Conservation (phyloP, 2,113 vertebrate species). For the Dicerorhinus sumatrensis region DNA sequence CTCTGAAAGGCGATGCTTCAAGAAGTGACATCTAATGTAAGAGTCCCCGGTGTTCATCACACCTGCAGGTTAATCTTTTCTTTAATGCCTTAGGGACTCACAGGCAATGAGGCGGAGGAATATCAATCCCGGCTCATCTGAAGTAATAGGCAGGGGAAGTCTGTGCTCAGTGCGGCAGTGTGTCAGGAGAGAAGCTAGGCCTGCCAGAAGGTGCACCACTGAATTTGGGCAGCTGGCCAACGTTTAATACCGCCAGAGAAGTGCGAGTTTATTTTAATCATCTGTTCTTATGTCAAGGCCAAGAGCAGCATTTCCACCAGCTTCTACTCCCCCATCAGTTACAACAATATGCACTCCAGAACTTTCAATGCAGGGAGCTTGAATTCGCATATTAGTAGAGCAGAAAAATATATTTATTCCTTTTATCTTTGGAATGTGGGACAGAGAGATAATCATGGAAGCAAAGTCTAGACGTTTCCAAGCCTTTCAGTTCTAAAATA, state of each 20-base stretch:
- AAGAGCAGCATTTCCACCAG: conserved; percentile 58
- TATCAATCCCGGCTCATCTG: conserved; percentile 76
- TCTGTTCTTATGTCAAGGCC: conserved; percentile 47
- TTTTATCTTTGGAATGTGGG: conserved; percentile 23
- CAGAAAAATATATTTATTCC: neutral
- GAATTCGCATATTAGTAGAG: neutral
- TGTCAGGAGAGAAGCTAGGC: conserved; percentile 74
- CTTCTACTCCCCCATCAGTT: neutral
- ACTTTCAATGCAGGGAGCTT: neutral
- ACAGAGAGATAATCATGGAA: conserved; percentile 23
- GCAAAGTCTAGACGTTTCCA: neutral
- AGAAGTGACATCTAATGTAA: conserved; percentile 51
- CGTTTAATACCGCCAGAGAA: conserved; percentile 49
- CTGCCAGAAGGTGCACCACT: neutral
- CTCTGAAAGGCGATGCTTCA: conserved; percentile 67
- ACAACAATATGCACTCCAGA: neutral
- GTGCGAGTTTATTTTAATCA: conserved; percentile 72
- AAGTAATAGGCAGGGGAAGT: conserved; percentile 77
- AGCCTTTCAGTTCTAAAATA: neutral
- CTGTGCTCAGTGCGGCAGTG: conserved; percentile 57
- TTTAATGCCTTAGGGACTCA: conserved; percentile 78
- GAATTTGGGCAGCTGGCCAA: conserved; percentile 60
- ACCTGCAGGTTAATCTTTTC: conserved; percentile 74
- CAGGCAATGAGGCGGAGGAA: conserved; percentile 75
- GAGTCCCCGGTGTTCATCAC: conserved; percentile 60